These are phyloP conservation scores for Gadopsis marmoratus DNA, from an alignment of 2,797 vertebrate species.

Conservation along the genomic window DNA sequence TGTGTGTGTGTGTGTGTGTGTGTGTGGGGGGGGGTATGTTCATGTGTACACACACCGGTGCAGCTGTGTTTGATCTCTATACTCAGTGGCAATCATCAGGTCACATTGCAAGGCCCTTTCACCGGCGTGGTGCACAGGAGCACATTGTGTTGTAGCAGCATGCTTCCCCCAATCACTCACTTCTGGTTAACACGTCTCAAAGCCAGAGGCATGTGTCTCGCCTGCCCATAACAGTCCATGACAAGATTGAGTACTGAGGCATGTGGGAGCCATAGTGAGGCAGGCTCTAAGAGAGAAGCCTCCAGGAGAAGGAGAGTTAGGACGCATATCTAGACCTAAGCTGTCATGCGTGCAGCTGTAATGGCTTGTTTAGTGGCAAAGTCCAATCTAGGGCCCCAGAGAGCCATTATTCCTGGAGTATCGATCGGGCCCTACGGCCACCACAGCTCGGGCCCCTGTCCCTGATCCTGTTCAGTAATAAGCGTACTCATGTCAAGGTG, in stretches of 20 bases:
- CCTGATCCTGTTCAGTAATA: constrained; percentile 99
- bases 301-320: constrained; percentile 85
- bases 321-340: constrained; percentile 88
- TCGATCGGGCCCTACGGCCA: constrained; percentile 90
- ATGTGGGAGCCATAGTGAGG: constrained; percentile 79
- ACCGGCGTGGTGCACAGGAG: constrained; percentile 68
- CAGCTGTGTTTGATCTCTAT: constrained; percentile 76
- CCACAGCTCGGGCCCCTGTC: constrained; percentile 85
- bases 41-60: constrained; percentile 43
- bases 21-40: not conserved
- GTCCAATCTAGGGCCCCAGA: constrained; percentile 91
- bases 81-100: constrained; percentile 80
- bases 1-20: constrained; percentile 43
- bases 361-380: constrained; percentile 94
- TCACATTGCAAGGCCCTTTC: constrained; percentile 76
- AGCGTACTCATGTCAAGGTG: constrained; percentile 97
- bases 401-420: constrained; percentile 95
- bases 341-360: constrained; percentile 87
- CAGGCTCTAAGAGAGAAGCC: constrained; percentile 76
- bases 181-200: constrained; percentile 82
- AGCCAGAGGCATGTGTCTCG: constrained; percentile 82
- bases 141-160: constrained; percentile 76
- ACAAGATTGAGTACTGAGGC: constrained; percentile 82
- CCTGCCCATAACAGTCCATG: constrained; percentile 77
- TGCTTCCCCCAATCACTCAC: constrained; percentile 81